Conservation (phyloP, 1,140 invertebrate genomes). For the Fopius arisanus region DNA sequence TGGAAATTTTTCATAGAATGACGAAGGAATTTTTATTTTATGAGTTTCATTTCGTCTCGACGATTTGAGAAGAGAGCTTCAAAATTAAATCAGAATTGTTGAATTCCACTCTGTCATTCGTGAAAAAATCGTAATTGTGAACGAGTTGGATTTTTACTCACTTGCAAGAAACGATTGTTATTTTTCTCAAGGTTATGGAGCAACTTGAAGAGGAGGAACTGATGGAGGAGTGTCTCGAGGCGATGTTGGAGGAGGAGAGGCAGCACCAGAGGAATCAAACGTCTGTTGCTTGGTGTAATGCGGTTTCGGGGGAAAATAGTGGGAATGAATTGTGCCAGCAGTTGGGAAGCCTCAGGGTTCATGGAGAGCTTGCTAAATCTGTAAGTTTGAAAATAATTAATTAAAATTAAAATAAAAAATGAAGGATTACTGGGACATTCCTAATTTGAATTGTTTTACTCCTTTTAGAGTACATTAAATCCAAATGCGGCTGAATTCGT, state of each 20-base stretch:
- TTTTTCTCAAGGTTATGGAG: slow-evolving; percentile 76
- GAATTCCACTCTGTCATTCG: not conserved
- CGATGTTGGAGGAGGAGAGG: slow-evolving; percentile 78
- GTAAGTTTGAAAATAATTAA: too few relatives aligned
- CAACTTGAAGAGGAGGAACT: slow-evolving; percentile 86
- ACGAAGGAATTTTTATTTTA: too few relatives aligned
- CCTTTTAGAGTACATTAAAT: slow-evolving; percentile 74
- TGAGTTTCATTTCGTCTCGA: too few relatives aligned
- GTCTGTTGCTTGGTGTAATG: slow-evolving; percentile 59
- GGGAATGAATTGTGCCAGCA: slow-evolving; percentile 61
- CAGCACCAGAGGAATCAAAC: slow-evolving; percentile 61
- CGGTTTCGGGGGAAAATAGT: slow-evolving; percentile 52
- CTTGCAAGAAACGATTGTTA: too few relatives aligned
- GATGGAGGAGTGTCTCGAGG: slow-evolving; percentile 86
- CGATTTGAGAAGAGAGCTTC: not conserved
- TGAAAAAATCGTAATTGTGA: too few relatives aligned
- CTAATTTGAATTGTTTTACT: too few relatives aligned
- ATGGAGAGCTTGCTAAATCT: slow-evolving; percentile 66
- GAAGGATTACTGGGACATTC: too few relatives aligned
- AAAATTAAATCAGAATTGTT: slow-evolving; percentile 2
- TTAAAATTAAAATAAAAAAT: too few relatives aligned
- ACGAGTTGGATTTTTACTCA: not conserved
- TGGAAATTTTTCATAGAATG: not conserved
- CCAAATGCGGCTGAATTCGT: slow-evolving; percentile 82
- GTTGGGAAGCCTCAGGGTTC: slow-evolving; percentile 58